Evolutionary conservation across 2,888 invertebrate species (phyloP).

Genomic region (Minunthozetes semirufus): DNA sequence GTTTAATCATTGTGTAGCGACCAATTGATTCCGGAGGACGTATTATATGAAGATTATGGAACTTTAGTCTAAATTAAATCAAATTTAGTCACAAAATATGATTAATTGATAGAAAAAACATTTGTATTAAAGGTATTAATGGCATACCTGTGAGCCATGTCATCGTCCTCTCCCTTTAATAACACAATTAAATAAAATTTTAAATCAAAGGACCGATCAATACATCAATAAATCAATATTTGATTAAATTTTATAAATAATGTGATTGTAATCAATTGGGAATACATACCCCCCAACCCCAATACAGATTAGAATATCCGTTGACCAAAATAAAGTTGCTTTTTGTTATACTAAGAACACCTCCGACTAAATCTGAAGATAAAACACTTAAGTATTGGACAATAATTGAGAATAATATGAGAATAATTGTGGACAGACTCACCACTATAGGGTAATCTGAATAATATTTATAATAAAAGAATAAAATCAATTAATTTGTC

Average conservation of each 20-base stretch:
- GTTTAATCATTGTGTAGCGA: constrained; percentile 56
- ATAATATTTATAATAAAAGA: neutral
- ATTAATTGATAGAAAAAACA: no score
- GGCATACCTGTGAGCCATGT: constrained; percentile 44
- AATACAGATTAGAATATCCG: constrained; percentile 52
- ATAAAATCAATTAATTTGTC: neutral
- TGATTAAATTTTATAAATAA: no score
- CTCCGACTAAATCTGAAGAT: constrained; percentile 48
- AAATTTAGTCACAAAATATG: neutral
- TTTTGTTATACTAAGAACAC: constrained; percentile 49
- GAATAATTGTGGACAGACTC: neutral
- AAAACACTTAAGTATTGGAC: neutral
- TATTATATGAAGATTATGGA: constrained; percentile 49
- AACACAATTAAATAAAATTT: neutral
- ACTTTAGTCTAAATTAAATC: constrained; percentile 45
- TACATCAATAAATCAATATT: no score
- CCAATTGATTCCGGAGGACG: constrained; percentile 53
- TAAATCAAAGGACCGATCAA: no score
- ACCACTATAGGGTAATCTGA: neutral
- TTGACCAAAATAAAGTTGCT: constrained; percentile 50
- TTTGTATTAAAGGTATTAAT: neutral
- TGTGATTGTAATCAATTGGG: neutral
- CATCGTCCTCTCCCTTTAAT: constrained; percentile 44
- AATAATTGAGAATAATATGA: neutral
- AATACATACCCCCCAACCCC: constrained; percentile 46